Evolutionary conservation across 2,888 invertebrate species (phyloP), one percentile per base, ranked within the genome.

Genomic region (Chromoteleia sp.): DNA sequence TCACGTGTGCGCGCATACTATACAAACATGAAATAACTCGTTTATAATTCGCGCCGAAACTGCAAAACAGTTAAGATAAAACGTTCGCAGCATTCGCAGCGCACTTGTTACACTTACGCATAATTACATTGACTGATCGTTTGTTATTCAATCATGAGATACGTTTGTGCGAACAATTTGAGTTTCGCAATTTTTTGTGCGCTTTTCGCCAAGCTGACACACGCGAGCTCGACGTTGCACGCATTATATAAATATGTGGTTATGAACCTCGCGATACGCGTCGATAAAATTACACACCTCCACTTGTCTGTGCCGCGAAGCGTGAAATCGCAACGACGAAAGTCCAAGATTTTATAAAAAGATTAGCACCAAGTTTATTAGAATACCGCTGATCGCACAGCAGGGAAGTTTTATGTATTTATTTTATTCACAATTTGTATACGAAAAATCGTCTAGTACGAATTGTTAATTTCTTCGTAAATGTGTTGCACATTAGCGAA

Each of bases 291-390:
- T 84, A 82, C 68, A 82, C 79, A 83, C 82, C 80, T 81, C 84
- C 77, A 81, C 65, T 84, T 81, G 84, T 80, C 75, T 84, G 86
- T 74, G 84, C 85, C 80, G 76, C 77, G 84, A 75, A 85, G 85
- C 87, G 85, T 87, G 85, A 86, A 88, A 89, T 88, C 85, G 83
- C 84, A 81, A 43, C 81, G 81, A 86, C 86, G 86, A 87, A 86
- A 87, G 85, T 81, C 79, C 65, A 81, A 82, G 81, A 84, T 84
- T 81, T 81, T 71, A 81, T 76, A 61, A 65, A 81, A 75, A 82
- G 75, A 82, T 82, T 78, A 68, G 39, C 68, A 30, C 59, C 75
- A 52, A 5, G 48, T 50, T 48, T 56, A 59, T 73, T 67, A 43
- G 36, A 81, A 75, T 59, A 58, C 25, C 68, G 15, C 2, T 17